These are phyloP conservation scores for Hyposoter didymator DNA, from an alignment of 2,888 invertebrate genomes.

Conservation along the genomic window DNA sequence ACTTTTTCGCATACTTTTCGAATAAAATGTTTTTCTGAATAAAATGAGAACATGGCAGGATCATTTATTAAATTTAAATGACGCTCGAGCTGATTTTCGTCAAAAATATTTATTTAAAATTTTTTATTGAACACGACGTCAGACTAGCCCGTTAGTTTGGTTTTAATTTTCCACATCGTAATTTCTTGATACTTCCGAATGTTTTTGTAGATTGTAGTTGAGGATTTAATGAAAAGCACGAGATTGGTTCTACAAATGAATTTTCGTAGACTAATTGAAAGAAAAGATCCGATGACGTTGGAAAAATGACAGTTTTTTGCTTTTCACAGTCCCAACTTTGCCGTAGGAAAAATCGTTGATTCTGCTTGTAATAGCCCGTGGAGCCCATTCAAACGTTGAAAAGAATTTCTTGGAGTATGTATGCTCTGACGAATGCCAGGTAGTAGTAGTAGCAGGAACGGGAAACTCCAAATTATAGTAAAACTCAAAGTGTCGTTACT, in stretches of 20 bases:
- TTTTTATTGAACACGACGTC: too few relatives aligned
- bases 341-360: background rate
- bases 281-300: background rate
- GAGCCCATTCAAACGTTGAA: background rate
- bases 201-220: background rate
- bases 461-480: constrained; percentile 29
- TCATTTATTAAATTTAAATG: background rate
- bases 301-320: background rate
- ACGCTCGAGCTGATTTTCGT: background rate
- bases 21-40: background rate
- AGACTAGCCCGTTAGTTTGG: too few relatives aligned
- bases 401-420: constrained; percentile 8
- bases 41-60: background rate
- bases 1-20: background rate
- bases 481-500: constrained; percentile 48
- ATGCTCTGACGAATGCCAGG: constrained; percentile 25
- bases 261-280: background rate
- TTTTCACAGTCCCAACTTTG: background rate
- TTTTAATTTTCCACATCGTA: too few relatives aligned
- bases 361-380: constrained; percentile 13
- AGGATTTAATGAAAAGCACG: background rate
- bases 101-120: background rate
- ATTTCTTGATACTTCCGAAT: background rate
- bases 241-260: background rate
- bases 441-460: background rate